These are phyloP conservation scores for Chiroxiphia lanceolata DNA, from an alignment of 2,797 vertebrate genomes.

Conservation along the genomic window DNA sequence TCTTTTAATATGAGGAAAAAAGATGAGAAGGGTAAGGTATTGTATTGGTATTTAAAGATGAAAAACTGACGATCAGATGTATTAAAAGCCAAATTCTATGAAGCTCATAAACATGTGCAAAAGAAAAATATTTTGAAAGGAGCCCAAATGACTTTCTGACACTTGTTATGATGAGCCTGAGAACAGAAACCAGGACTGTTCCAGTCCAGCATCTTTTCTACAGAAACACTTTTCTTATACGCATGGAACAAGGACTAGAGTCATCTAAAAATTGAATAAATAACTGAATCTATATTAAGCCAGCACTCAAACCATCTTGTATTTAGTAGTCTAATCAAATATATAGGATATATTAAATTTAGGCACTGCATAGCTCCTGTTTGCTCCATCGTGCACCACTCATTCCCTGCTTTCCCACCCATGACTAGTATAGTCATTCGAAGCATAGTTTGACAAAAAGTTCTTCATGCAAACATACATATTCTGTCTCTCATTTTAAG, in stretches of 20 bases:
- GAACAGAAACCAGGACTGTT: not conserved
- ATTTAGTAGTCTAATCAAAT: not conserved
- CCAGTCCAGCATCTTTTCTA: not conserved
- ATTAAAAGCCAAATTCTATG: not conserved
- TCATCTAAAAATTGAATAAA: not conserved
- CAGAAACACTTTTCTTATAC: not conserved
- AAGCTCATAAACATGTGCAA: not conserved
- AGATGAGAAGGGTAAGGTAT: not conserved
- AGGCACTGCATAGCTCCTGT: not conserved
- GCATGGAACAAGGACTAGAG: not conserved
- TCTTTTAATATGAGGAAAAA: not conserved
- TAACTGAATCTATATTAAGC: not conserved
- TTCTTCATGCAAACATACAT: not conserved
- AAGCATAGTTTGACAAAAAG: not conserved
- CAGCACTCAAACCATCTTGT: not conserved
- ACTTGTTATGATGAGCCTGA: not conserved
- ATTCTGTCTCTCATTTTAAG: slow-evolving; percentile 6
- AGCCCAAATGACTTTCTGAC: not conserved
- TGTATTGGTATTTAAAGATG: not conserved
- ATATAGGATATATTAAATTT: not conserved
- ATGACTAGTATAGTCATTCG: not conserved
- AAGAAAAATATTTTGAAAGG: not conserved
- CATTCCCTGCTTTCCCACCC: not conserved
- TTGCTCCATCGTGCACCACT: not conserved
- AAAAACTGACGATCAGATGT: not conserved